Conservation (phyloP, 53 echinoderm and acorn worm genomes). For the Paracentrotus lividus region DNA sequence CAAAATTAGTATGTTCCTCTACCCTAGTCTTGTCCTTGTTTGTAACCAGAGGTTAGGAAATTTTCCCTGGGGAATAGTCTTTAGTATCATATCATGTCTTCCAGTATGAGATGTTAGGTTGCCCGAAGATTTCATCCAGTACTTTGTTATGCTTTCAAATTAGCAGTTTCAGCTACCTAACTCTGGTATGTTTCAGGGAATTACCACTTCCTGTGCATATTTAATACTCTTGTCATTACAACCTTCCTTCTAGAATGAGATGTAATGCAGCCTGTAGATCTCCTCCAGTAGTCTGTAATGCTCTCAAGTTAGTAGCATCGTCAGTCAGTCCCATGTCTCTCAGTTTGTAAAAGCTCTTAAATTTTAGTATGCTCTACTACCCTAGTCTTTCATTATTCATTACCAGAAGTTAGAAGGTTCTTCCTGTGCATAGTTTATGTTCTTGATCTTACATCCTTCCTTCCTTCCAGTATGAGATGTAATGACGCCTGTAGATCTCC, state of each 20-base stretch:
- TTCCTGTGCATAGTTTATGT: too few species aligned
- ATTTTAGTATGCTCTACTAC: too few species aligned
- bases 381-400: too few species aligned
- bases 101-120: not conserved
- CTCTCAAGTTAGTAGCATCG: constrained; percentile 83
- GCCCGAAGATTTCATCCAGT: not conserved
- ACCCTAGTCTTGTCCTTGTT: too few species aligned
- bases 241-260: constrained; percentile 54
- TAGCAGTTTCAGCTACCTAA: not conserved
- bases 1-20: constrained; percentile 60
- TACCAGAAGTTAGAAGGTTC: too few species aligned
- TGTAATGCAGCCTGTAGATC: constrained; percentile 52
- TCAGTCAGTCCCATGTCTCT: constrained; percentile 93
- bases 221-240: not conserved
- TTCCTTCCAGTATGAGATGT: not conserved
- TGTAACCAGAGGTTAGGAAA: too few species aligned
- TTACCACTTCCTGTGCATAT: not conserved
- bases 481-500: not conserved
- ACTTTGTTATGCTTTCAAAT: not conserved
- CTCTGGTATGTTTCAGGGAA: too few species aligned
- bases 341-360: too few species aligned
- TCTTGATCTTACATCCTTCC: not conserved
- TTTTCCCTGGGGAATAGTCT: too few species aligned
- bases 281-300: constrained; percentile 65
- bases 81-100: not conserved